These are phyloP conservation scores for Geotrypetes seraphini DNA, from an alignment of 2,797 vertebrate genomes.

Conservation along the genomic window DNA sequence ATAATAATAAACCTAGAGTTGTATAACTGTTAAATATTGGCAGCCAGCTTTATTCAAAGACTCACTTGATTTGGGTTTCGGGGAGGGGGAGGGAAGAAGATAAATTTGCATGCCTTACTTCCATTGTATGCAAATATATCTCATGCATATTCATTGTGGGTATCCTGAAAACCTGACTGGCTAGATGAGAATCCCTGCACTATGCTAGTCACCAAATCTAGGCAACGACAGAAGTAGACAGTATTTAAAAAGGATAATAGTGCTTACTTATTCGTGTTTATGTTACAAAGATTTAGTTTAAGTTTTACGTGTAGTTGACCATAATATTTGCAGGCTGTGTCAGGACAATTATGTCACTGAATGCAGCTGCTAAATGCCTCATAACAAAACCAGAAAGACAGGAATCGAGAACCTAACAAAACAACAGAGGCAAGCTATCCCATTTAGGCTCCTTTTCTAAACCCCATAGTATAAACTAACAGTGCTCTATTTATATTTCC, in stretches of 20 bases:
- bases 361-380: constrained; percentile 34
- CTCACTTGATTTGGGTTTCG: too few relatives aligned
- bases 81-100: too few relatives aligned
- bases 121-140: too few relatives aligned
- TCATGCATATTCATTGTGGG: too few relatives aligned
- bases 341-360: constrained; percentile 47
- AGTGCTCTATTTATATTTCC: constrained; percentile 3
- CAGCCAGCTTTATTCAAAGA: too few relatives aligned
- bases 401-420: constrained; percentile 21
- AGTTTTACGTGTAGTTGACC: constrained; percentile 45
- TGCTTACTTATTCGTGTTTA: constrained; percentile 37
- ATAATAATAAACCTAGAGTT: too few relatives aligned
- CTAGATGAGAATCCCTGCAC: too few relatives aligned
- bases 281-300: constrained; percentile 43
- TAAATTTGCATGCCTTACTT: too few relatives aligned
- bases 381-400: constrained; percentile 36
- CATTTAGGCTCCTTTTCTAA: constrained; percentile 25
- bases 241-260: constrained; percentile 14
- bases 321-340: constrained; percentile 51
- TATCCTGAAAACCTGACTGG: too few relatives aligned
- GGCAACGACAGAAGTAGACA: constrained; percentile 8
- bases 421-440: constrained; percentile 7
- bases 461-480: constrained; percentile 15
- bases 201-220: too few relatives aligned
- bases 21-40: too few relatives aligned